A percentile compares a stretch with the other conserved stretches of the same genome.
Conservation (phyloP, 2,113 vertebrate genomes). For the Syngnathus floridae region DNA sequence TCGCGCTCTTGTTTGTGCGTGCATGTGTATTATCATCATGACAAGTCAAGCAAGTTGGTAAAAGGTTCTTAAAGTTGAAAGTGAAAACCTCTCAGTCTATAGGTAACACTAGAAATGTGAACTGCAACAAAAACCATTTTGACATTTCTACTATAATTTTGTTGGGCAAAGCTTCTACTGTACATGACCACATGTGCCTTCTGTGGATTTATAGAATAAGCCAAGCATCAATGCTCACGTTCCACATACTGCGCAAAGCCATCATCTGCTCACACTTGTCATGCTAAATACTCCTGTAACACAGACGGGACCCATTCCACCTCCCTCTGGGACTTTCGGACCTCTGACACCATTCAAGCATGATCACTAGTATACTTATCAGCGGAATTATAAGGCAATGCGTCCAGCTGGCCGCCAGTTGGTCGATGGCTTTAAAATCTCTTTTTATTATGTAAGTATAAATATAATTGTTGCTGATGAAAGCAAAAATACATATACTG, state of each 20-base stretch:
- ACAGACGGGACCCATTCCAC: no score
- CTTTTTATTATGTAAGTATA: no score
- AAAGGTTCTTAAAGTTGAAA: not conserved
- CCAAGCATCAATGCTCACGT: conserved; percentile 2
- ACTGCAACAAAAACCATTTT: not conserved
- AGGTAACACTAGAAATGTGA: not conserved
- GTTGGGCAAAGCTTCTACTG: not conserved
- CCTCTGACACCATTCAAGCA: not conserved
- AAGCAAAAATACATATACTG: no score
- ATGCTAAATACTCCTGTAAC: not conserved
- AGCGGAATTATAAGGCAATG: no score
- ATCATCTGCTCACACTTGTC: conserved; percentile 5
- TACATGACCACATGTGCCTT: not conserved
- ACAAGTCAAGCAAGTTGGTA: not conserved
- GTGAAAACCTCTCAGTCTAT: not conserved
- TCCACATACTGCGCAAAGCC: not conserved
- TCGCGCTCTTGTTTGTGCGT: no score
- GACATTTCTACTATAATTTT: not conserved
- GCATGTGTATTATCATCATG: not conserved
- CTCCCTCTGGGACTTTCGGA: not conserved
- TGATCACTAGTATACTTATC: no score
- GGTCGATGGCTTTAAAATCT: no score
- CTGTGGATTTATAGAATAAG: not conserved
- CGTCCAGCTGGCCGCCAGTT: no score
- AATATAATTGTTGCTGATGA: no score